Conservation (phyloP, 1,140 invertebrate species). For the Drosophila sucinea region DNA sequence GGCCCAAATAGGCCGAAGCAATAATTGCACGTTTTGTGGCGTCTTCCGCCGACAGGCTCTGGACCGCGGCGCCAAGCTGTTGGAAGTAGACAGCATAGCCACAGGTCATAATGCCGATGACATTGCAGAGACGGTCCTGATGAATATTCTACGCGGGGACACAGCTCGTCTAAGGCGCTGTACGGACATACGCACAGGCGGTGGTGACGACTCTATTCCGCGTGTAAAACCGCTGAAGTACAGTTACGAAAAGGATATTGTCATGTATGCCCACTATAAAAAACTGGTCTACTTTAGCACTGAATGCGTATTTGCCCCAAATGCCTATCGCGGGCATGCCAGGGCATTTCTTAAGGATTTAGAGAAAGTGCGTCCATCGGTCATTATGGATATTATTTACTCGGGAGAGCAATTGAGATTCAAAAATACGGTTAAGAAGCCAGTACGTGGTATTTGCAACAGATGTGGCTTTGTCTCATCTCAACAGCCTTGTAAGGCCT, state of each 20-base stretch:
- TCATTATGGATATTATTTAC: conserved; percentile 99
- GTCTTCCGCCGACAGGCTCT: conserved; percentile 98
- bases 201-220: conserved; percentile 93
- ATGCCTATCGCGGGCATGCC: conserved; percentile 98
- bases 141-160: conserved; percentile 99
- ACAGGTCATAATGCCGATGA: conserved; percentile 99
- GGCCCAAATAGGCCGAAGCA: conserved; percentile 95
- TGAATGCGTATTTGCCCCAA: conserved; percentile 99
- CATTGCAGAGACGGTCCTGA: conserved; percentile 98
- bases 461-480: conserved; percentile 98
- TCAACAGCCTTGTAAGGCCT: conserved; percentile 98
- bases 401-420: conserved; percentile 95
- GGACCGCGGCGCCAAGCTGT: conserved; percentile 94
- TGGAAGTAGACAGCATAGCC: conserved; percentile 96
- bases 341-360: conserved; percentile 97
- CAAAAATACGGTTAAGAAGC: conserved; percentile 92
- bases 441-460: conserved; percentile 90
- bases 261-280: conserved; percentile 99
- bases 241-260: conserved; percentile 99
- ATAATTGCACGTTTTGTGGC: conserved; percentile 99
- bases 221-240: conserved; percentile 99
- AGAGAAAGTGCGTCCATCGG: conserved; percentile 95
- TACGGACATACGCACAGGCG: conserved; percentile 93
- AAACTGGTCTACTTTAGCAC: conserved; percentile 99
- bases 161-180: conserved; percentile 96